Percentiles rank a stretch among this genome's conserved stretches.
Evolutionary conservation across 2,888 invertebrate species (phyloP).

Genomic region (Drosophila prolongata): DNA sequence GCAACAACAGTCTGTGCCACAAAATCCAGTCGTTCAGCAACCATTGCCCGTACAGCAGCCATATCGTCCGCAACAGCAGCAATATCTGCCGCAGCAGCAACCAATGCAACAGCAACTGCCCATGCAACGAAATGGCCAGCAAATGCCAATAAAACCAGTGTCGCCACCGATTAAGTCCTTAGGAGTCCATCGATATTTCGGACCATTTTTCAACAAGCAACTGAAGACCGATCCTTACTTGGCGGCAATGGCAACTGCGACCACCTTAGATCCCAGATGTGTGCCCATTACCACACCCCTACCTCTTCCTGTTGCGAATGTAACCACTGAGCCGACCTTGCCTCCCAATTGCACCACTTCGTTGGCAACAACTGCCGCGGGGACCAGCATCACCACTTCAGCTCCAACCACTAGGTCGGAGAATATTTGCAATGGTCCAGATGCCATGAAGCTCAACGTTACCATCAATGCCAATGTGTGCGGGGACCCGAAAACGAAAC

Average conservation of each 20-base stretch:
- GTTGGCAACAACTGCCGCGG: background rate
- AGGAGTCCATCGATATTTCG: slow-evolving; percentile 45
- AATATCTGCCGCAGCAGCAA: background rate
- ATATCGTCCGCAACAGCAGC: slow-evolving; percentile 1
- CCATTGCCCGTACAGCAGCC: slow-evolving; percentile 4
- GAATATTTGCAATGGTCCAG: slow-evolving; percentile 23
- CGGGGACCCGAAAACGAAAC: slow-evolving; percentile 65
- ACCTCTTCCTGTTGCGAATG: background rate
- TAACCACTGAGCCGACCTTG: background rate
- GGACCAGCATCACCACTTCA: background rate
- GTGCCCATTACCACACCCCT: slow-evolving; percentile 42
- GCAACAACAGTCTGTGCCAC: background rate
- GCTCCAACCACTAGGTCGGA: background rate
- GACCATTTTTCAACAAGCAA: slow-evolving; percentile 44
- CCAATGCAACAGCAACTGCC: slow-evolving; percentile 11
- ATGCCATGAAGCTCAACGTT: slow-evolving; percentile 75
- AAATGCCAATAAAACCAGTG: slow-evolving; percentile 14
- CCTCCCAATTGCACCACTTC: slow-evolving; percentile 7
- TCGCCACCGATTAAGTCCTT: slow-evolving; percentile 11
- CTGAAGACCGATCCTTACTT: slow-evolving; percentile 37
- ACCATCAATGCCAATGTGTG: slow-evolving; percentile 79
- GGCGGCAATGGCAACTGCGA: background rate
- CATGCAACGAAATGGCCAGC: slow-evolving; percentile 1
- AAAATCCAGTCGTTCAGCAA: slow-evolving; percentile 8
- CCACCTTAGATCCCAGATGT: slow-evolving; percentile 62